phyloP scores from a whole-genome alignment of 2,113 vertebrate genomes.

The Mastomys natalensis region DNA sequence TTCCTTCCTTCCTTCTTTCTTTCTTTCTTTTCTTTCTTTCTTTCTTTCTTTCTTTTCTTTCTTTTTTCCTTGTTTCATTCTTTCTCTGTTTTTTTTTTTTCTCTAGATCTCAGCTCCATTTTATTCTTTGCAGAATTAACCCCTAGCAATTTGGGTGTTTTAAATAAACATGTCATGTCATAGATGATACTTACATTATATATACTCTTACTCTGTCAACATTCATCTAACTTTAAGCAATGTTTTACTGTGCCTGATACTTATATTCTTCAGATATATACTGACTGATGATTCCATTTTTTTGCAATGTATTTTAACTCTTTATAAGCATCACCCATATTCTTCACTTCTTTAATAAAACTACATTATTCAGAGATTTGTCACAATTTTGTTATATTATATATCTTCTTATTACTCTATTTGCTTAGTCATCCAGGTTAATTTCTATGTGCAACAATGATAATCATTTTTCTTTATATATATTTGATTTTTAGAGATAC shows the following conservation, averaged over 20 bases:
- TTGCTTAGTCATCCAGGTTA: neutral
- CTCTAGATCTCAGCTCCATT: neutral
- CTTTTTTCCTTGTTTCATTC: accelerated
- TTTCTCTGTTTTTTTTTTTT: neutral
- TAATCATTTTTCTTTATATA: neutral
- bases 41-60: neutral
- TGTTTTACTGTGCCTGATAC: neutral
- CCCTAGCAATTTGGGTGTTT: neutral
- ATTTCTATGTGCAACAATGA: neutral
- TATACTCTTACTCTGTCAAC: neutral
- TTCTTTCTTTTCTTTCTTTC: no score
- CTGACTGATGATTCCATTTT: neutral
- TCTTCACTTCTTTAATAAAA: neutral
- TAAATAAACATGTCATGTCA: neutral
- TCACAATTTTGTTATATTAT: neutral
- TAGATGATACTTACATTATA: neutral
- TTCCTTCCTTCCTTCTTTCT: no score
- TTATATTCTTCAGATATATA: neutral
- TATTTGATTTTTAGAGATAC: neutral
- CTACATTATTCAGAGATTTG: neutral
- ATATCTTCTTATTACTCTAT: no score
- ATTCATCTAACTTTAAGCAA: neutral
- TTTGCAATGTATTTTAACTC: neutral
- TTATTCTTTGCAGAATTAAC: neutral
- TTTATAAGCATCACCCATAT: no score